phyloP scores from a whole-genome alignment of 2,797 vertebrate species.

The Trematomus bernacchii region DNA sequence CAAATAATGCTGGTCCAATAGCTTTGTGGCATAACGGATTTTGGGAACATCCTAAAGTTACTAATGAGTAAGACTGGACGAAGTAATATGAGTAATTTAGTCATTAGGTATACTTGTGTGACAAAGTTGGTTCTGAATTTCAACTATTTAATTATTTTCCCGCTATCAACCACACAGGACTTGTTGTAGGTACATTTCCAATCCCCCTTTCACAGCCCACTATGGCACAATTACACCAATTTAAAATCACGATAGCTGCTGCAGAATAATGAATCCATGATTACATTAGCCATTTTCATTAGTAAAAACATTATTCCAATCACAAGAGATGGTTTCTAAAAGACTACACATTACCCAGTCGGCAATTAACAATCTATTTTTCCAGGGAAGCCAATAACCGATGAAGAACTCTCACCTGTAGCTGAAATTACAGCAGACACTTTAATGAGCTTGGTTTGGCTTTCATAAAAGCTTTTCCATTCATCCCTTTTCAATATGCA shows the following conservation, averaged over 20 bases:
- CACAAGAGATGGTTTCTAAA: neutral
- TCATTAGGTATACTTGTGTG: neutral
- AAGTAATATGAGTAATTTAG: neutral
- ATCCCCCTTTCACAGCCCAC: neutral
- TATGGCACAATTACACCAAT: neutral
- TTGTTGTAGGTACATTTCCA: neutral
- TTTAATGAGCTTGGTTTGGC: slow-evolving; percentile 7
- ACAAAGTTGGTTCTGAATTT: neutral
- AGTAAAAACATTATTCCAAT: neutral
- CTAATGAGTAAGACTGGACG: neutral
- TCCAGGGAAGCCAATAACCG: neutral
- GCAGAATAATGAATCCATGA: neutral
- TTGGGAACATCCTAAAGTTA: neutral
- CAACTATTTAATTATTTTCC: neutral
- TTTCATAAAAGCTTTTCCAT: neutral
- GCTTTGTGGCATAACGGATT: neutral
- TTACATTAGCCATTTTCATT: neutral
- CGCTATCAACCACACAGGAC: neutral
- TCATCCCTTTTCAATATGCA: neutral
- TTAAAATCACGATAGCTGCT: neutral
- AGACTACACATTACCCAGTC: neutral
- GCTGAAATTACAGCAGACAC: neutral
- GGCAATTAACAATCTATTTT: neutral
- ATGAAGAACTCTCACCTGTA: neutral
- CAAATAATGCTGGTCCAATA: neutral